Evolutionary conservation across 2,113 vertebrate genomes (phyloP).

Genomic region (Spheniscus mendiculus): DNA sequence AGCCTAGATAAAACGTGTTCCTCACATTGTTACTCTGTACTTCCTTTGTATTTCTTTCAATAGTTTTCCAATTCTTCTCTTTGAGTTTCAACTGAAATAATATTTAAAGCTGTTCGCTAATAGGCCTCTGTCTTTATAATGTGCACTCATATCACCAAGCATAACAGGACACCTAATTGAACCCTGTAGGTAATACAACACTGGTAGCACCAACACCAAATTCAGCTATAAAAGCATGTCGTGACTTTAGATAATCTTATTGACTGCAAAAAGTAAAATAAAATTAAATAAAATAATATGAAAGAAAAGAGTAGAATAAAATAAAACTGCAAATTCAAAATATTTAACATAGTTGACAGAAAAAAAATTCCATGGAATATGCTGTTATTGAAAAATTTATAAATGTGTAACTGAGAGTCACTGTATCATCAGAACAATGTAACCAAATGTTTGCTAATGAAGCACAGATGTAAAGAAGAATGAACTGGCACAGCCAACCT

Average conservation of each 20-base stretch:
- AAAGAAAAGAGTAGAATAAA: not conserved
- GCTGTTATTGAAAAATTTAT: constrained; percentile 54
- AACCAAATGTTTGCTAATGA: constrained; percentile 69
- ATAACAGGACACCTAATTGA: not conserved
- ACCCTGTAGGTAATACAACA: not conserved
- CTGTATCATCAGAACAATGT: constrained; percentile 52
- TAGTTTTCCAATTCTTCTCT: not conserved
- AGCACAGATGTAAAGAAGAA: constrained; percentile 76
- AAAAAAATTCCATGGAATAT: constrained; percentile 27
- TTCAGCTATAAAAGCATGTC: not conserved
- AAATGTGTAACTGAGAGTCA: constrained; percentile 40
- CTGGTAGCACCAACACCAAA: not conserved
- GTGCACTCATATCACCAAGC: not conserved
- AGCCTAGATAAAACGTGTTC: not conserved
- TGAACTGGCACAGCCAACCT: constrained; percentile 63
- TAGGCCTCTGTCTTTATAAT: not conserved
- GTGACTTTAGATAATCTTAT: not conserved
- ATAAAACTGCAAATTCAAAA: not conserved
- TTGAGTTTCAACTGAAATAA: not conserved
- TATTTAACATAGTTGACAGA: not conserved
- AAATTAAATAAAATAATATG: not conserved
- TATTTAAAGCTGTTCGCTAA: not conserved
- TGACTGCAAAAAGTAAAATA: not conserved
- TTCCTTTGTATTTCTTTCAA: not conserved
- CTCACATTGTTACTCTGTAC: not conserved